Evolutionary conservation across 2,888 invertebrate species (phyloP), one percentile per base, ranked within the genome.

Genomic region (Pristionchus fissidentatus): DNA sequence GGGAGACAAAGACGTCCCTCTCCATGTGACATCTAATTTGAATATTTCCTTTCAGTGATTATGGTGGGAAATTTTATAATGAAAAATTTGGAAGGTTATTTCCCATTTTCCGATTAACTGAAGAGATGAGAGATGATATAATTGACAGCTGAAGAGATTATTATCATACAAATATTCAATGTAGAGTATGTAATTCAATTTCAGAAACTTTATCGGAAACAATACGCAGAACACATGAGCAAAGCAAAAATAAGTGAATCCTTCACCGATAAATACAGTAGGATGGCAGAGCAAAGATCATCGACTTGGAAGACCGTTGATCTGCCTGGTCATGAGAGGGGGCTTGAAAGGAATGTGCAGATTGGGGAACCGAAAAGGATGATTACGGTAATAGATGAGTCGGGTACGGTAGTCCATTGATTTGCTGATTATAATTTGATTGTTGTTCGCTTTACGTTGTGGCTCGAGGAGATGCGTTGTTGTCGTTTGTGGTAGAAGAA

Each of bases 401-500:
- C 4, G 26, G 41, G 15, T 35, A 66, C 22, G 22, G 1, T 46
- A 62, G n/a, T 29, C 19, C 15, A 35, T 49, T 4, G 49, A 19
- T 26, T 5, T 3, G 49, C 2, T 62, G 62, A 10, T 81, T 41
- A 81, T 29, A 81, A 32, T 66, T 81, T 81, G 66, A 81, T 66
- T 8, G 81, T 81, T 7, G 81, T 81, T 46, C 81, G 41, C 35
- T 81, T 81, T 22, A 66, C 49, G 7, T 41, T 22, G 35, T 38
- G 35, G 1, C 46, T 49, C 4, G 62, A 57, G 19, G 79, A 46
- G 26, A 57, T 5, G 13, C 41, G 55, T 55, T 57, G 79, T 32
- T 73, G 83, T 5, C 83, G 29, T 19, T 83, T 83, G 83, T 83
- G 83, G 43, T 83, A 83, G 83, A 83, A 83, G 83, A 83, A 83